These are phyloP conservation scores for Notechis scutatus DNA, from an alignment of 2,113 vertebrate genomes.

Conservation along the genomic window DNA sequence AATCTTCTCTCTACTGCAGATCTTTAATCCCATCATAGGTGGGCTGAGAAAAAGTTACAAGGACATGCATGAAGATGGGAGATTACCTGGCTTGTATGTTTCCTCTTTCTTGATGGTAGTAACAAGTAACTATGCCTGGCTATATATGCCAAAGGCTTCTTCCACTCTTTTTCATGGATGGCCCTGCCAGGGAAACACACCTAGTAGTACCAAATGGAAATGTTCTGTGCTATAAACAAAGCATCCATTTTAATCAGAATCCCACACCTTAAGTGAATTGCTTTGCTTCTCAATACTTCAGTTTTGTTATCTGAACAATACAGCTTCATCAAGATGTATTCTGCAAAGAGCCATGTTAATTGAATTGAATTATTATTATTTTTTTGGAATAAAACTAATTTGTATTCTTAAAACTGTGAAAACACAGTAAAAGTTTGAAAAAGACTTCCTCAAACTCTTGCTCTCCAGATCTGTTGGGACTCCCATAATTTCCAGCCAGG, in stretches of 20 bases:
- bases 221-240: constrained; percentile 5
- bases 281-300: constrained; percentile 17
- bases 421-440: background rate
- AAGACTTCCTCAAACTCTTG: background rate
- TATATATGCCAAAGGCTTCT: background rate
- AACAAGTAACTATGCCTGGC: background rate
- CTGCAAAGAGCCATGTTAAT: constrained; percentile 14
- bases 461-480: background rate
- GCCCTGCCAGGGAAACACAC: background rate
- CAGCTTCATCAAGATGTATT: constrained; percentile 6
- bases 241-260: constrained; percentile 11
- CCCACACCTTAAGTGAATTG: constrained; percentile 24
- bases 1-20: background rate
- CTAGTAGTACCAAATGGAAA: background rate
- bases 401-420: background rate
- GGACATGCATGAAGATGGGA: background rate
- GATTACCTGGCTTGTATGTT: background rate
- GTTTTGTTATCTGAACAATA: background rate
- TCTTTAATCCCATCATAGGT: background rate
- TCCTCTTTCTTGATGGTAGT: background rate
- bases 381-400: background rate
- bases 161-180: background rate
- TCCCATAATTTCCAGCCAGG: background rate
- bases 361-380: background rate
- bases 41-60: background rate